Evolutionary conservation across 2,113 vertebrate genomes (phyloP), one percentile per base, ranked within the genome.

Genomic region (Penelope pileata): DNA sequence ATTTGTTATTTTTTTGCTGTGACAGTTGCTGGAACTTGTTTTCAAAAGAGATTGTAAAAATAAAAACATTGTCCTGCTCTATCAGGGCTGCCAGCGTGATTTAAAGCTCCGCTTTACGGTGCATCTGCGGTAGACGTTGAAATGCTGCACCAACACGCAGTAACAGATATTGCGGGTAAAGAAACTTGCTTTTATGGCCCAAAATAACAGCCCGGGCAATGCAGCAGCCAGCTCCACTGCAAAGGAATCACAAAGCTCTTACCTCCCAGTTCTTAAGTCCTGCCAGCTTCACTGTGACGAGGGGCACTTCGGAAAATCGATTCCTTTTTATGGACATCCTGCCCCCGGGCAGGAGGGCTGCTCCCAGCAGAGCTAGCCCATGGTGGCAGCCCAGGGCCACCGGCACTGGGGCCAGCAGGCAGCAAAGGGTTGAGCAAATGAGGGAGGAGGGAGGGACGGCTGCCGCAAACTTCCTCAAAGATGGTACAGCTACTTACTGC

Each of bases 321-420:
- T 90, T 91, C 98, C 98, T 95, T 70, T 96, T 98, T 32, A 97
- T 73, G 2, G 97, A 98, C 98, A 98, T 98, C 93, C 53, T 96
- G 74, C 26, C 76, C 83, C 68, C 26, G 3, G 85, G 75, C 85
- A 92, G 91, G 78, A 93, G 79, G 50, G 32, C 58, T 58, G 84
- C 64, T 94, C 77, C 76, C 66, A 36, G 2, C 81, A 47, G 79
- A 69, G 6, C 50, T 53, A 95, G 70, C 87, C 95, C 96, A 95
- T 90, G 5, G 8, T 0, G 0, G 32, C 0, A 3, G 58, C 10
- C 2, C 2, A 4, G 73, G n/a, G 74, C 81, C 34, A 86, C 43
- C 72, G 60, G 95, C 89, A 40, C 40, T 12, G 38, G 8, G 72
- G 86, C 81, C 8, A 43, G 96, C 95, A 96, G 95, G 91, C 68